phyloP scores from a whole-genome alignment of 2,888 invertebrate species.

The Melipona beecheii region DNA sequence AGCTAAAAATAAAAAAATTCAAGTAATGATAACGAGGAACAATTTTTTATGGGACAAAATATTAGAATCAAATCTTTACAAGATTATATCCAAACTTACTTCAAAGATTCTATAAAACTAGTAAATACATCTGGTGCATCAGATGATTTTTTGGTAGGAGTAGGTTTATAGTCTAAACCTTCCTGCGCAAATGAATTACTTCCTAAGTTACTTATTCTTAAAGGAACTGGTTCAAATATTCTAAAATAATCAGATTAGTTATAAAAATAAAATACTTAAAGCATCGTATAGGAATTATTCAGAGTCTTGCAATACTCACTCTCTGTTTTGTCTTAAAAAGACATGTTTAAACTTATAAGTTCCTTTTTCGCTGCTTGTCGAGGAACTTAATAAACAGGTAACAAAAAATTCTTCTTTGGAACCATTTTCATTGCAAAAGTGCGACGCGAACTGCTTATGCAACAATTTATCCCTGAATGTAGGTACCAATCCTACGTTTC shows the following conservation, averaged over 20 bases:
- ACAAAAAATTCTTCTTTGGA: slow-evolving; percentile 86
- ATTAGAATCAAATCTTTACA: not conserved
- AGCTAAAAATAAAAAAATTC: slow-evolving; percentile 59
- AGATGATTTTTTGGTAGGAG: slow-evolving; percentile 71
- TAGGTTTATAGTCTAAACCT: slow-evolving; percentile 81
- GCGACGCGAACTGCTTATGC: slow-evolving; percentile 87
- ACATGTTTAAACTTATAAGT: slow-evolving; percentile 88
- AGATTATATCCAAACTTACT: slow-evolving; percentile 64
- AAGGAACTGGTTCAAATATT: slow-evolving; percentile 76
- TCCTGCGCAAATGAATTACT: slow-evolving; percentile 76
- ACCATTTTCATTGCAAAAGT: slow-evolving; percentile 84
- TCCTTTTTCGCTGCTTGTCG: slow-evolving; percentile 85
- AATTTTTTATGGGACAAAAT: not conserved
- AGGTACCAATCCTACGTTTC: slow-evolving; percentile 85
- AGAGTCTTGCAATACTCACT: slow-evolving; percentile 83
- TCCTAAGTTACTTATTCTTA: slow-evolving; percentile 82
- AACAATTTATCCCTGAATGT: slow-evolving; percentile 88
- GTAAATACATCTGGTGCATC: slow-evolving; percentile 76
- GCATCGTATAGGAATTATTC: not conserved
- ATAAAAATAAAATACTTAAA: not conserved
- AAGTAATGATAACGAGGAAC: not conserved
- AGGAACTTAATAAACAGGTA: slow-evolving; percentile 87
- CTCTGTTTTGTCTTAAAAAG: slow-evolving; percentile 86
- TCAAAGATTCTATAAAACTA: slow-evolving; percentile 68
- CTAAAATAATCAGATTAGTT: slow-evolving; percentile 61